These are phyloP conservation scores for Lepus europaeus DNA, from an alignment of 2,113 vertebrate genomes.

Conservation along the genomic window DNA sequence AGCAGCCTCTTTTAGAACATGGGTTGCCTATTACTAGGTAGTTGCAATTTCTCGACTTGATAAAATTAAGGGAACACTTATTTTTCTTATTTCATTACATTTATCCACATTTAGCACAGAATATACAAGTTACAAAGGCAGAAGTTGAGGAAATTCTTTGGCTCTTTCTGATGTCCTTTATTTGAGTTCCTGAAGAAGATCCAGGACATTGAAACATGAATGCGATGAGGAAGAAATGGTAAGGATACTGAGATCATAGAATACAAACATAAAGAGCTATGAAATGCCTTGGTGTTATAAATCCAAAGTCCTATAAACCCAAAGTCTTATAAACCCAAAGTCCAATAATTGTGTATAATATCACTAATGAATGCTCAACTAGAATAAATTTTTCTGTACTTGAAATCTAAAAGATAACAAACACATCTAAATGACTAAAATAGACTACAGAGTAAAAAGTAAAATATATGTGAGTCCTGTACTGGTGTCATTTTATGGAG, in stretches of 20 bases:
- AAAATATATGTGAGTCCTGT: neutral
- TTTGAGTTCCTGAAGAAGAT: neutral
- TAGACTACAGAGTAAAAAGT: neutral
- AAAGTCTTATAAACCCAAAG: neutral
- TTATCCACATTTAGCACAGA: neutral
- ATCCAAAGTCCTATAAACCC: too few relatives aligned
- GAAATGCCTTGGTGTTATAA: neutral
- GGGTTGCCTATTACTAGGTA: neutral
- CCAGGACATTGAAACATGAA: neutral
- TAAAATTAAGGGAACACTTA: neutral
- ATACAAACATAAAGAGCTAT: neutral
- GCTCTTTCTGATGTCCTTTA: neutral
- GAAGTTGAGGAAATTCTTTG: neutral
- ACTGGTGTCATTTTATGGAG: neutral
- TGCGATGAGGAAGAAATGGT: neutral
- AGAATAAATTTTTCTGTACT: neutral
- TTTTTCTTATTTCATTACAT: neutral
- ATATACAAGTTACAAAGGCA: neutral
- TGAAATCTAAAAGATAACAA: slow-evolving; percentile 8
- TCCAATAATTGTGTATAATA: neutral
- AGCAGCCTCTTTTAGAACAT: neutral
- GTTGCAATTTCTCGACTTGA: neutral
- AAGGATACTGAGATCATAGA: neutral
- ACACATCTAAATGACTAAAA: neutral
- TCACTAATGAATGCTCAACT: neutral